Base-by-base conservation (phyloP, 2,888 invertebrate genomes). In the Drosophila maculinotata region DNA sequence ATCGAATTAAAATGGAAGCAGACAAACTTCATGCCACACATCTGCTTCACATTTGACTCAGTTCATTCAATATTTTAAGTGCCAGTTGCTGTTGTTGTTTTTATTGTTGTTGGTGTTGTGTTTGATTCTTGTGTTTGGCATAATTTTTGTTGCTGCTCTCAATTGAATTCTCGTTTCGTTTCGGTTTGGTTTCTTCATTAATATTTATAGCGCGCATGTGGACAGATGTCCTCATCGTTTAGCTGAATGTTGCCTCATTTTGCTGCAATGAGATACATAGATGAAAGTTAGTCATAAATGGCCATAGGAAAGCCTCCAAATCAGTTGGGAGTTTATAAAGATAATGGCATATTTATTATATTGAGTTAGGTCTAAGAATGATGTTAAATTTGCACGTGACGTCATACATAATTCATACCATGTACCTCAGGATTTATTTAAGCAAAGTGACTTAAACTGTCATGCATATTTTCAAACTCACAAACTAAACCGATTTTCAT, bases 11-110 rank as follows among this genome's bases (percentile, higher is more conserved):
- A 60, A 47, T 66, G 58, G 69, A 75, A 67, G 82, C 71, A 41
- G n/a, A 51, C 33, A 69, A n/a, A 67, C 56, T 62, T 52, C 42
- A 52, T 51, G 47, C 44, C 51, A 42, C 62, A 70, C 81, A 83
- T 83, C 64, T 83, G 84, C 57, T 86, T 83, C 74, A 71, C 74
- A 83, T 81, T 81, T 63, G 74, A 63, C 26, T 52, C 57, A 44
- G 62, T 63, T 78, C 47, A 57, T 59, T 17, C 12, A 58, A 56
- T 48, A 31, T 33, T 48, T 60, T 17, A 57, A 51, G 64, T 69
- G 62, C 15, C 53, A 56, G 44, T 25, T 52, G 53, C 33, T 36
- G 42, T 51, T 58, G 17, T 12, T 31, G 20, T 47, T 10, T 26
- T 7, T 9, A 6, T 42, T 39, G 15, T 35, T 51, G 44, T 35